Percentiles rank a stretch among this genome's conserved stretches.
Conservation (phyloP, 1,140 invertebrate genomes). For the Pentalonia nigronervosa region DNA sequence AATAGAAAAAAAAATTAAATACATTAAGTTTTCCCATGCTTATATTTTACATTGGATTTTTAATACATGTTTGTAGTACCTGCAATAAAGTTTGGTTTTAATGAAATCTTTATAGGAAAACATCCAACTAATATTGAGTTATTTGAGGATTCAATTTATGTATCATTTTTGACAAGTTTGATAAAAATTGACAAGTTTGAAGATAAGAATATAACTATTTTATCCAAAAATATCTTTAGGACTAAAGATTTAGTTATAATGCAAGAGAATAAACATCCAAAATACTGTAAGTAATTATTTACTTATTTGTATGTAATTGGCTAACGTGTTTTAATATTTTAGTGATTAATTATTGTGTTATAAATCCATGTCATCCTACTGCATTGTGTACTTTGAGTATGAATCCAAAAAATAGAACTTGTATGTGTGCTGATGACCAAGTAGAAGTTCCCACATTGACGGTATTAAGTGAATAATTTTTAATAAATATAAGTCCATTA, state of each 20-base stretch:
- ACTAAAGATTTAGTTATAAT: constrained; percentile 74
- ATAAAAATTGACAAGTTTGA: constrained; percentile 78
- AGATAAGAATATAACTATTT: constrained; percentile 66
- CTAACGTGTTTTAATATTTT: constrained; percentile 12
- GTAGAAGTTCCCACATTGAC: constrained; percentile 20
- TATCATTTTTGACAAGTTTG: constrained; percentile 67
- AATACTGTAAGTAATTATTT: constrained; percentile 27
- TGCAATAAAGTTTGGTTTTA: not conserved
- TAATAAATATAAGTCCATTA: not conserved
- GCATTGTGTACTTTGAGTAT: constrained; percentile 46
- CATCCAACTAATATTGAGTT: constrained; percentile 76
- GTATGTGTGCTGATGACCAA: constrained; percentile 57
- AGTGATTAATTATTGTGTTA: constrained; percentile 29
- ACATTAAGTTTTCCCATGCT: not conserved
- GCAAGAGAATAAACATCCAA: constrained; percentile 71
- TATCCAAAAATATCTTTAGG: constrained; percentile 68
- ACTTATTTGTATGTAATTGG: not conserved
- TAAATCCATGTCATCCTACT: constrained; percentile 53
- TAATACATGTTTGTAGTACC: not conserved
- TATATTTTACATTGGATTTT: not conserved
- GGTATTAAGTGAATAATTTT: not conserved
- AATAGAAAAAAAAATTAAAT: not conserved
- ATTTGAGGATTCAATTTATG: constrained; percentile 71
- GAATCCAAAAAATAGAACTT: constrained; percentile 42
- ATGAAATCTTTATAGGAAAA: constrained; percentile 62